Evolutionary conservation across 2,797 vertebrate species (phyloP), one percentile per base, ranked within the genome.

Genomic region (Telmatherina bonti): DNA sequence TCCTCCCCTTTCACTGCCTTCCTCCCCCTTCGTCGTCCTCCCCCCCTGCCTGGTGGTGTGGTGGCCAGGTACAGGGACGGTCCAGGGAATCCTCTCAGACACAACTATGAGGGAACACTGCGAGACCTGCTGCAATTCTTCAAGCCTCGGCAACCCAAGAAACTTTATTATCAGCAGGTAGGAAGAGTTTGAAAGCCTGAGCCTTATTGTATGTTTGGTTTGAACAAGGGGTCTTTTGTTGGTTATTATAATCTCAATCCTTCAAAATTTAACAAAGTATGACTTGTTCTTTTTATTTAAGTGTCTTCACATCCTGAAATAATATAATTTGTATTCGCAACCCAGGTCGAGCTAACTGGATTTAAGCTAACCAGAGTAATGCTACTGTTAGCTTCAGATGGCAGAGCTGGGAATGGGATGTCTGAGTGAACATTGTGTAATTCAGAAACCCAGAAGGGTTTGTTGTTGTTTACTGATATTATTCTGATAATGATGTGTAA

Each of bases 151-250:
- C 98, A 99, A 93, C 98, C 98, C 27, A 99, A 99, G 93, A 99
- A 99, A 92, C 97, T 99, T 70, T 99, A 99, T 91, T 99, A 99
- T 91, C 98, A 99, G 91, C 98, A 99, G 96, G 98, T 99, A 74
- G 51, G 70, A 41, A 29, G 41, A 43, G 41, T 7, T 41, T 38
- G 13, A 7, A 41, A 41, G 6, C 38, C 11, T 36, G 35, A 36
- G 10, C 5, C 2, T 51, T 22, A 13, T 11, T 6, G 8, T 52
- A 16, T 15, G 26, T 27, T 27, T 7, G n/a, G 0, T 43, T 22
- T 35, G 0, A 5, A 22, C 36, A 8, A 38, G 36, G 36, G 13
- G 12, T 43, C 41, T 43, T 5, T 20, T 43, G 1, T 43, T 43
- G 41, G 18, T 18, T 5, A 43, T 43, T 0, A 43, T 43, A 20